phyloP scores from a whole-genome alignment of 2,888 invertebrate genomes.

The Stenotaenia linearis region DNA sequence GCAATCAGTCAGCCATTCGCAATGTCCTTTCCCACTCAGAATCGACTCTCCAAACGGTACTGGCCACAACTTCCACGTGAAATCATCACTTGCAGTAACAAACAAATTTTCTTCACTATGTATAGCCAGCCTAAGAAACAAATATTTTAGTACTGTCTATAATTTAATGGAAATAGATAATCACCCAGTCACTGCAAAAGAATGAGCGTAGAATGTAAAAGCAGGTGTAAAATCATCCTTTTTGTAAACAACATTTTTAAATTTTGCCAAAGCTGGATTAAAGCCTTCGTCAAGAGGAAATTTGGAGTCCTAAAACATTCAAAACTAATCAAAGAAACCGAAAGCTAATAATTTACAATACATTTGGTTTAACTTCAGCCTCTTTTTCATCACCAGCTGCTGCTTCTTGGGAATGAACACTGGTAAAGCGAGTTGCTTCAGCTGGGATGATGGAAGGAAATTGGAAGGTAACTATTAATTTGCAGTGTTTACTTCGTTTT shows the following conservation, averaged over 20 bases:
- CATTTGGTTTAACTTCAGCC: background rate
- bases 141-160: background rate
- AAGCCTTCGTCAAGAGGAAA: background rate
- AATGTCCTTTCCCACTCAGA: background rate
- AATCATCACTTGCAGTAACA: conserved; percentile 13
- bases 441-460: background rate
- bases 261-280: background rate
- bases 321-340: background rate
- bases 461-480: background rate
- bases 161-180: background rate
- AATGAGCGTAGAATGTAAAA: background rate
- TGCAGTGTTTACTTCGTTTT: background rate
- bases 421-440: background rate
- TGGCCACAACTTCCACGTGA: conserved; percentile 24
- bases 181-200: background rate
- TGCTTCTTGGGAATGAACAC: background rate
- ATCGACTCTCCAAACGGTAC: background rate
- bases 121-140: background rate
- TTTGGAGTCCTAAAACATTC: background rate
- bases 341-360: background rate
- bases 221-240: background rate
- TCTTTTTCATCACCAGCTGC: background rate
- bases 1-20: conserved; percentile 17
- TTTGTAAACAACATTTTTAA: background rate
- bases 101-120: background rate